phyloP scores from a whole-genome alignment of 2,888 invertebrate species.

The Eupithecia pulchellata region DNA sequence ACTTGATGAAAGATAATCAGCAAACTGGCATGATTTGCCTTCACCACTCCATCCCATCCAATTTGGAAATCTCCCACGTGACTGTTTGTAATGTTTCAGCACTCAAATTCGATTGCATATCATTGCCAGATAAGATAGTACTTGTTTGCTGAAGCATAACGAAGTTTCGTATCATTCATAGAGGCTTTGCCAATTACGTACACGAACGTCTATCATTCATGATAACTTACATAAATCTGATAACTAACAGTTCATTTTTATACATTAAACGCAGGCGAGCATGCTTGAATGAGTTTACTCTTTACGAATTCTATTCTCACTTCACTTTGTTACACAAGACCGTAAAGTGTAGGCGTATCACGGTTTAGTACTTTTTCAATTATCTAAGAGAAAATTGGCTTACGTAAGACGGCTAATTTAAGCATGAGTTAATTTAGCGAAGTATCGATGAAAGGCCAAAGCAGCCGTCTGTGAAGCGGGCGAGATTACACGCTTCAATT shows the following conservation, averaged over 20 bases:
- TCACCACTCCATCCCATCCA: background rate
- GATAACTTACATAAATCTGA: constrained; percentile 30
- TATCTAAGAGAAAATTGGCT: constrained; percentile 19
- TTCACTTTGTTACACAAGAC: constrained; percentile 5
- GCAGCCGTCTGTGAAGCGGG: constrained; percentile 56
- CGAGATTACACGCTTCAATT: constrained; percentile 60
- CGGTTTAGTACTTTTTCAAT: constrained; percentile 15
- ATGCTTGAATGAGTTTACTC: constrained; percentile 1
- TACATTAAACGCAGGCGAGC: background rate
- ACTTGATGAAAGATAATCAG: background rate
- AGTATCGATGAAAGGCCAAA: constrained; percentile 49
- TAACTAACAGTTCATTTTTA: constrained; percentile 5
- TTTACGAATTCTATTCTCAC: background rate
- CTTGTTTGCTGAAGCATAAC: constrained; percentile 44
- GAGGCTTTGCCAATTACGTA: constrained; percentile 44
- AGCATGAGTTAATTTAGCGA: constrained; percentile 29
- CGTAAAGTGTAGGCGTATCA: background rate
- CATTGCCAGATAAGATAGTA: constrained; percentile 49
- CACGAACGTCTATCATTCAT: constrained; percentile 46
- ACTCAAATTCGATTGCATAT: constrained; percentile 39
- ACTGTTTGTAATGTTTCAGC: background rate
- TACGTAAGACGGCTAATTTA: constrained; percentile 35
- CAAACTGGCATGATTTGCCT: background rate
- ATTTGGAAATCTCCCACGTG: background rate
- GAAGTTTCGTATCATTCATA: constrained; percentile 45